A percentile compares a stretch with the other conserved stretches of the same genome.
phyloP scores from a whole-genome alignment of 2,888 invertebrate genomes.

The Cheilosia pagana region DNA sequence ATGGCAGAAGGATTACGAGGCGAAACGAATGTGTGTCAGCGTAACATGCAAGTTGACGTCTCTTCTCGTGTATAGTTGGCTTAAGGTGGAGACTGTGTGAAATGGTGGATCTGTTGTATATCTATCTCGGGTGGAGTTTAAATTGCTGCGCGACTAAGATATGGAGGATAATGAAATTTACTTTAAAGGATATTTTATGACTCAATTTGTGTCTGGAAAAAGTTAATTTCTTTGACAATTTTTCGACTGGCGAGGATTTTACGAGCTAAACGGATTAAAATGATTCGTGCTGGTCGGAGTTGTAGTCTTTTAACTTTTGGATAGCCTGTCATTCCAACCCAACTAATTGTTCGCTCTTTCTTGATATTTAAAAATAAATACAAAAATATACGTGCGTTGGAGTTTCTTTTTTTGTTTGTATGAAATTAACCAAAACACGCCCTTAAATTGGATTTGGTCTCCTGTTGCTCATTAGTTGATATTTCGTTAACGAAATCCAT shows the following conservation, averaged over 20 bases:
- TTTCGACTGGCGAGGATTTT: not conserved
- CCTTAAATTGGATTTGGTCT: no score
- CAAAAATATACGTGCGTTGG: no score
- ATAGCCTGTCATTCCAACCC: no score
- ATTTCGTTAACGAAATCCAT: no score
- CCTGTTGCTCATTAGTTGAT: no score
- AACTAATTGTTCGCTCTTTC: no score
- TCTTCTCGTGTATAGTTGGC: not conserved
- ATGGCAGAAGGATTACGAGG: conserved; percentile 25
- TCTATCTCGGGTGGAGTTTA: conserved; percentile 1
- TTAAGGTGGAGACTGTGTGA: not conserved
- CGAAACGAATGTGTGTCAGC: conserved; percentile 1
- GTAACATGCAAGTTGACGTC: conserved; percentile 18
- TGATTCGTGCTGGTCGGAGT: not conserved
- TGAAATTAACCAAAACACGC: no score
- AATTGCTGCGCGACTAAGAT: not conserved
- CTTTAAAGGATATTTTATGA: conserved; percentile 5
- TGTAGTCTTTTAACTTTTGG: not conserved
- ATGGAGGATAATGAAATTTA: conserved; percentile 30
- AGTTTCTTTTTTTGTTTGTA: no score
- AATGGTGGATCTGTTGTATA: conserved; percentile 8
- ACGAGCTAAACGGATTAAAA: not conserved
- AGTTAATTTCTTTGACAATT: conserved; percentile 19
- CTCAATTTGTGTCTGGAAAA: conserved; percentile 36
- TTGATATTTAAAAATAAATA: no score